A percentile compares a stretch with the other conserved stretches of the same genome.
These are phyloP conservation scores for Reticulitermes lucifugus DNA, from an alignment of 2,888 invertebrate species.

Conservation along the genomic window DNA sequence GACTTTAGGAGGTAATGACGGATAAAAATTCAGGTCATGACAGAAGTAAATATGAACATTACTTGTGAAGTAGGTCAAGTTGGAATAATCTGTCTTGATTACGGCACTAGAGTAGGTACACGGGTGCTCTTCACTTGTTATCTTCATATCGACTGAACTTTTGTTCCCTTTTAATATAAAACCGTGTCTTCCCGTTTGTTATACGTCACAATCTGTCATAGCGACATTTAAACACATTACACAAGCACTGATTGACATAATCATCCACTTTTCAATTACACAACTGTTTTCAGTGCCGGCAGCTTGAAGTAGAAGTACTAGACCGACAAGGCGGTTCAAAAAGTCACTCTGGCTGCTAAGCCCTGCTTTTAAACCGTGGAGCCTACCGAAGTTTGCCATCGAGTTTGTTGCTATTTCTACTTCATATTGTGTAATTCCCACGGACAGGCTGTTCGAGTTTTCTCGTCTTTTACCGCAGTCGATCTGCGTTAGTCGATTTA, in stretches of 20 bases:
- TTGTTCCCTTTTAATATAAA: background rate
- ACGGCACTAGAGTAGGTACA: background rate
- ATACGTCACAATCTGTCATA: background rate
- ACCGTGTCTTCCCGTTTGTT: background rate
- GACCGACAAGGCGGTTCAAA: background rate
- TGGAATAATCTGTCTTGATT: background rate
- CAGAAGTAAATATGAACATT: background rate
- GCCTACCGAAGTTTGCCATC: too few species aligned
- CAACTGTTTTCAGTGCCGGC: background rate
- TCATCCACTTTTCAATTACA: background rate
- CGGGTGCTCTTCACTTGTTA: too few species aligned
- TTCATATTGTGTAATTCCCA: too few species aligned
- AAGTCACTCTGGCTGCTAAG: background rate
- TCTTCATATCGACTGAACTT: background rate
- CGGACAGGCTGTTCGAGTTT: too few species aligned
- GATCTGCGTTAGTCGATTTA: too few species aligned
- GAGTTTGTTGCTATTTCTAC: too few species aligned
- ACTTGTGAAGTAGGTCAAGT: background rate
- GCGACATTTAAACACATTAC: background rate
- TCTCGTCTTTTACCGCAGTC: too few species aligned
- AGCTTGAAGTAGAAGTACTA: background rate
- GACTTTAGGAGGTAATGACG: background rate
- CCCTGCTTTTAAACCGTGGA: background rate
- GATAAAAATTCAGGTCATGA: background rate
- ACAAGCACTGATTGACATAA: background rate